Evolutionary conservation across 2,113 vertebrate genomes (phyloP).

Genomic region (Engystomops pustulosus): DNA sequence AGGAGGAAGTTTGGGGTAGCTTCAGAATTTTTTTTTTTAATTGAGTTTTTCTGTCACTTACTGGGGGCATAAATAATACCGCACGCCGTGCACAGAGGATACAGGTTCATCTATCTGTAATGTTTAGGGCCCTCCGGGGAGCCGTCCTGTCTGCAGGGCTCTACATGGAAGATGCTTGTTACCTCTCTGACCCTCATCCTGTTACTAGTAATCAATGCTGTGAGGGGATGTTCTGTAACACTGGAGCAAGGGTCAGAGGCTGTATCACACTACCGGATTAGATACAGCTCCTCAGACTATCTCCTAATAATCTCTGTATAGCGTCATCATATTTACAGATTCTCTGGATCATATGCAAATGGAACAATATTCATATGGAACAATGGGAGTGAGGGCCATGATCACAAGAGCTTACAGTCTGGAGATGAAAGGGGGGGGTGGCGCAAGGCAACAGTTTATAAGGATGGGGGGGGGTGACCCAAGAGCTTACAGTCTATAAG

Average conservation of each 20-base stretch:
- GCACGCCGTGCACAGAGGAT: background rate
- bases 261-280: background rate
- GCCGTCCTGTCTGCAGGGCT: background rate
- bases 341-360: too few species aligned
- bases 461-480: too few species aligned
- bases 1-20: background rate
- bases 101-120: background rate
- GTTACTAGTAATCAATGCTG: slow-evolving; percentile 19
- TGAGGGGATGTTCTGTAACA: background rate
- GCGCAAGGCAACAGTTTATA: too few species aligned
- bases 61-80: background rate
- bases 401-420: too few species aligned
- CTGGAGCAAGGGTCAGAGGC: background rate
- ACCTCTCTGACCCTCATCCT: background rate
- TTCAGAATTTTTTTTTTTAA: background rate
- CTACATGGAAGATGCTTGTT: background rate
- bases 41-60: background rate
- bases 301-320: too few species aligned
- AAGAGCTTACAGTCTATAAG: too few species aligned
- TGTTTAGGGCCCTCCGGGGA: background rate
- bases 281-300: background rate
- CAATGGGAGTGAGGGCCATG: too few species aligned
- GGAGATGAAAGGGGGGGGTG: too few species aligned
- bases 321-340: too few species aligned
- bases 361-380: too few species aligned